phyloP scores from a whole-genome alignment of 2,797 vertebrate genomes.

The Xiphophorus birchmanni region DNA sequence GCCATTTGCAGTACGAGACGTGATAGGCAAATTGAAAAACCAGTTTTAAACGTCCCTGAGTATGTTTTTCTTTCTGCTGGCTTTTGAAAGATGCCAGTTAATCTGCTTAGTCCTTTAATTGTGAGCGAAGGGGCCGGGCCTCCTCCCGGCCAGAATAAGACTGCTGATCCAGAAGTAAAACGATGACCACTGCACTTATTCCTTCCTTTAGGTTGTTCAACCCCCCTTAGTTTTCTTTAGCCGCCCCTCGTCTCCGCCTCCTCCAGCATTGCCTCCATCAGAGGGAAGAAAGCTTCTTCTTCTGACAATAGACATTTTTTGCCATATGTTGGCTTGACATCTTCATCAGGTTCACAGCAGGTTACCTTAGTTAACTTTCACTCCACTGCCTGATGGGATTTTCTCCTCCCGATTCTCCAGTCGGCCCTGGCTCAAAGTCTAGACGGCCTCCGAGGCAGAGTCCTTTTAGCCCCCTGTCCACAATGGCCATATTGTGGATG shows the following conservation, averaged over 20 bases:
- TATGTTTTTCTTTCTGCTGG: conserved; percentile 78
- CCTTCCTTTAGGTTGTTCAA: conserved; percentile 84
- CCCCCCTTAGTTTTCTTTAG: conserved; percentile 69
- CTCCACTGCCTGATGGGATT: conserved; percentile 98
- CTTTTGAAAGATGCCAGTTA: conserved; percentile 84
- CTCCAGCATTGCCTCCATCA: conserved; percentile 60
- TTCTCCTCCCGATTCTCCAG: conserved; percentile 87
- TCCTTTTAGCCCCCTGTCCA: conserved; percentile 83
- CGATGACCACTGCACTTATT: conserved; percentile 88
- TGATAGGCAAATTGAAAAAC: conserved; percentile 53
- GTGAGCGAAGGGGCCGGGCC: conserved; percentile 77
- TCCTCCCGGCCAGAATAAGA: conserved; percentile 83
- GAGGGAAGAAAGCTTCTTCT: conserved; percentile 82
- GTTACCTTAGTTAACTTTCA: conserved; percentile 97
- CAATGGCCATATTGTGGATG: conserved; percentile 90
- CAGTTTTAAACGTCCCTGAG: conserved; percentile 77
- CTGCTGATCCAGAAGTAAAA: conserved; percentile 90
- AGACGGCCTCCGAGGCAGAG: conserved; percentile 82
- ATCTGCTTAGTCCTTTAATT: conserved; percentile 88
- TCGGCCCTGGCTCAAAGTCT: conserved; percentile 88
- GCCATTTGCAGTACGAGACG: conserved; percentile 75
- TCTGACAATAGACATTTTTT: conserved; percentile 92
- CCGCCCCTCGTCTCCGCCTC: conserved; percentile 59
- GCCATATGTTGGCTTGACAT: conserved; percentile 97
- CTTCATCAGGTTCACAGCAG: conserved; percentile 99